Evolutionary conservation across 2,888 invertebrate genomes (phyloP), one percentile per base, ranked within the genome.

Genomic region (Yponomeuta plumbellus): DNA sequence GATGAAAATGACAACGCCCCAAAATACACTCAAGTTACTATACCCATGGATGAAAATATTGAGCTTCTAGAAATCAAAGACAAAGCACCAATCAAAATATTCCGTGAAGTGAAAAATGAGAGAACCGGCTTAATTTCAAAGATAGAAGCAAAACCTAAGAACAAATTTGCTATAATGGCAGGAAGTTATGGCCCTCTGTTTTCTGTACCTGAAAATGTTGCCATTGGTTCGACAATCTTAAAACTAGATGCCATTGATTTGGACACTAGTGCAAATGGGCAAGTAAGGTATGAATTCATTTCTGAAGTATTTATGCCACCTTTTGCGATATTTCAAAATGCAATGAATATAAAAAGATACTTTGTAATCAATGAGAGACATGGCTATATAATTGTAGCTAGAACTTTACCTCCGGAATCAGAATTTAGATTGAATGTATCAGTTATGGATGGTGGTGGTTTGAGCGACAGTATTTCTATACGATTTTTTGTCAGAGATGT

Each of bases 1-100:
- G 97, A 97, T 78, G 94, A 94, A 76, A 97, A 97, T 76, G 97
- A 97, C 77, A 97, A 97, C 79, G 78, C 93, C 17, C 96, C 96
- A 0, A 88, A 89, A 65, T 96, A 95, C 73, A 93, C 93, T 67
- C 94, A 95, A 76, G 93, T 96, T 72, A 91, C 94, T 0, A 93
- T 96, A 56, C 93, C 94, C 5, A 91, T 94, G 65, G 94, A 94
- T 67, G 93, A 94, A 71, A 94, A 93, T 11, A 87, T 95, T 23
- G 93, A 94, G 68, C 91, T 96, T 40, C 77, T 94, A 1, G 94
- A 95, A 76, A 90, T 92, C 21, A 93, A 94, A 67, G 92, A 93
- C 61, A 86, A 88, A 73, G 91, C 90, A 22, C 77, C 75, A 66
- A 75, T 92, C 0, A 92, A 86, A 74, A 84, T 92, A 67, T 91